phyloP scores from a whole-genome alignment of 1,140 invertebrate species.

The Drosophila willistoni region DNA sequence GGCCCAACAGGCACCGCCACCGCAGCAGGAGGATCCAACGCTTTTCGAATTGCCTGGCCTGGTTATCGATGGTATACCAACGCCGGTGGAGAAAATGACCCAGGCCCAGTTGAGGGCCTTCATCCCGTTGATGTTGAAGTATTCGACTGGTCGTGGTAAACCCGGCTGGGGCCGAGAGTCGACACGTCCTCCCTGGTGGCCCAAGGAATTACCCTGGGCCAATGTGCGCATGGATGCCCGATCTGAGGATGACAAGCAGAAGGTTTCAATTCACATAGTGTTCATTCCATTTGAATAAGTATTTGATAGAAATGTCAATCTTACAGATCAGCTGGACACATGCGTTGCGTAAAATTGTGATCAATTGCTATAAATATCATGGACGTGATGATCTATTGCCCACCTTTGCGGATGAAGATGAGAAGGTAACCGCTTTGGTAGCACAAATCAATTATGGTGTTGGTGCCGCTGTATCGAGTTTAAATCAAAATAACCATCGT shows the following conservation, averaged over 20 bases:
- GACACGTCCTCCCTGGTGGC: constrained; percentile 98
- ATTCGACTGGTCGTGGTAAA: constrained; percentile 97
- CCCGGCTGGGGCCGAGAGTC: constrained; percentile 98
- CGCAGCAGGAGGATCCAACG: constrained; percentile 94
- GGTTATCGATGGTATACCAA: constrained; percentile 98
- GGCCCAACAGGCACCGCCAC: constrained; percentile 96
- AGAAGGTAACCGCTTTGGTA: constrained; percentile 86
- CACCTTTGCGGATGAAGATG: constrained; percentile 96
- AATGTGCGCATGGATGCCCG: constrained; percentile 98
- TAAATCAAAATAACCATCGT: neutral
- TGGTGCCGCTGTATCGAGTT: neutral
- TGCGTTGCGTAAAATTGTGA: constrained; percentile 97
- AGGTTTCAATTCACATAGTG: constrained; percentile 85
- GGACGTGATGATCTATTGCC: constrained; percentile 97
- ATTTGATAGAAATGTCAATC: too few relatives aligned
- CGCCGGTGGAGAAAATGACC: constrained; percentile 99
- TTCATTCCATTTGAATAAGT: too few relatives aligned
- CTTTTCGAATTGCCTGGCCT: constrained; percentile 97
- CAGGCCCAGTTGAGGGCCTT: constrained; percentile 98
- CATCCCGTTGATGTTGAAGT: constrained; percentile 98
- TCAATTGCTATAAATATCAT: constrained; percentile 99
- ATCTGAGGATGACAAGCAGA: constrained; percentile 98
- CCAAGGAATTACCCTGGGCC: constrained; percentile 97
- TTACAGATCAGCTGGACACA: constrained; percentile 98
- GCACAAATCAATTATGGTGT: constrained; percentile 45